Evolutionary conservation across 1,140 invertebrate species (phyloP).

Genomic region (Bombus cullumanus): DNA sequence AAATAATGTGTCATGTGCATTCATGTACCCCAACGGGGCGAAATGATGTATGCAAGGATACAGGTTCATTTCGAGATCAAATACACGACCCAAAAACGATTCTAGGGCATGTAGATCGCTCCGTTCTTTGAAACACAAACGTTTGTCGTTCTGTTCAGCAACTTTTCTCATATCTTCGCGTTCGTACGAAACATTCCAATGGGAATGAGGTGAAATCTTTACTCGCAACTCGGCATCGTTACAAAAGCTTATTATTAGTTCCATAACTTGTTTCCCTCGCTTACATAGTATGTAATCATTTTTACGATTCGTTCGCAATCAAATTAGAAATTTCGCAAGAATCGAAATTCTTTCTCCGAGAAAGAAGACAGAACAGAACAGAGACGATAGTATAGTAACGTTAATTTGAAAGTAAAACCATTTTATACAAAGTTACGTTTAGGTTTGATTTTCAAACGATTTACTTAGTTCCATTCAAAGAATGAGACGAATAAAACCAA

Average conservation of each 20-base stretch:
- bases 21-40: no score
- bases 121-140: not conserved
- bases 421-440: no score
- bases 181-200: not conserved
- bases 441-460: no score
- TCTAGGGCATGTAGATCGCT: not conserved
- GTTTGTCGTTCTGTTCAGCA: not conserved
- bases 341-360: not conserved
- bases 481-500: no score
- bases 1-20: no score
- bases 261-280: not conserved
- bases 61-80: not conserved
- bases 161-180: slow-evolving; percentile 33
- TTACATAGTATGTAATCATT: not conserved
- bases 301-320: not conserved
- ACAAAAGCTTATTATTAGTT: not conserved
- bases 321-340: not conserved
- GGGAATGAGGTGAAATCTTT: not conserved
- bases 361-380: no score
- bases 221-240: not conserved
- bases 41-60: not conserved
- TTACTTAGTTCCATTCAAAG: no score
- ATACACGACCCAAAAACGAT: not conserved
- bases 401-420: no score
- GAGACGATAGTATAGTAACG: no score